Evolutionary conservation across 2,797 vertebrate species (phyloP), one percentile per base, ranked within the genome.

Genomic region (Notamacropus eugenii): DNA sequence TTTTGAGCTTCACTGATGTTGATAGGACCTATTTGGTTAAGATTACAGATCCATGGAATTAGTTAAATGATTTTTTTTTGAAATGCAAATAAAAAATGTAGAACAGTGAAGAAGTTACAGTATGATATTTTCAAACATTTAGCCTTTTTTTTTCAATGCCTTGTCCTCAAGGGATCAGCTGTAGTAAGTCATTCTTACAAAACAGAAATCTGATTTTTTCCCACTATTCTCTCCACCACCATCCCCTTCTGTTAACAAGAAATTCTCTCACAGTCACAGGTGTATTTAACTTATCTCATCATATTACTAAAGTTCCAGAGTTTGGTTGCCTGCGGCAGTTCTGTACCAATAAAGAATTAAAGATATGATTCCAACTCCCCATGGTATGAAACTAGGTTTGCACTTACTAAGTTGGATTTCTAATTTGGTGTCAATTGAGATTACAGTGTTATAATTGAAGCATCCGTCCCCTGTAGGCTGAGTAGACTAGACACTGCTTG

Each of bases 321-420:
- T 55, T 57, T 56, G 1, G n/a, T 50, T 0, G 1, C 93, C 95
- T 95, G 55, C 0, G 2, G 94, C 91, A 90, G 27, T 74, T 82
- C 56, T 82, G 13, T 90, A 58, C 91, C 95, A 91, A 27, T 67
- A 57, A 94, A 91, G 82, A 92, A 82, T 95, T 57, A 93, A 40
- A 96, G 56, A 95, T 54, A 50, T 27, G 40, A 87, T 50, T 46
- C 24, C 74, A 87, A 87, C 24, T 87, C 74, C 74, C 74, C 74
- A 87, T 34, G 82, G 34, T n/a, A 55, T 24, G 94, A 92, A 94
- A 90, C 28, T 59, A 57, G 19, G 58, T 55, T 55, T 93, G 34
- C 62, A 67, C 0, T 13, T 82, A 24, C 13, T 0, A 95, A 92
- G 34, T 62, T 82, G 19, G 19, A 50, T 87, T 24, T 31, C 0